Conservation (phyloP, 2,797 vertebrate genomes). For the Coluber constrictor region DNA sequence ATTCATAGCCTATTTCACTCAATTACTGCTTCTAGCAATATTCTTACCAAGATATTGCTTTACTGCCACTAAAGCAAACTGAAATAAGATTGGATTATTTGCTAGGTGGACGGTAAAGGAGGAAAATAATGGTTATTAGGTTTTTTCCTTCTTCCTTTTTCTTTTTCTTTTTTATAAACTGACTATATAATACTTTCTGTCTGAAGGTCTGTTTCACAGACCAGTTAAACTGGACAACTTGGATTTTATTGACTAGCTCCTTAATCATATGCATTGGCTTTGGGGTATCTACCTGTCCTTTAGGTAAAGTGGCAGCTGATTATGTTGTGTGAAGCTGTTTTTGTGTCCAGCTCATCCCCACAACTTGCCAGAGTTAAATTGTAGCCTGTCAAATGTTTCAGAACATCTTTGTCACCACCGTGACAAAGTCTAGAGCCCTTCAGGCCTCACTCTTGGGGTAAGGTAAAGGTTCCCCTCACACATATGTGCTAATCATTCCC, state of each 20-base stretch:
- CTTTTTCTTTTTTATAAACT: constrained; percentile 6
- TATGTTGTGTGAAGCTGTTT: background rate
- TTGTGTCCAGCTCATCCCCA: background rate
- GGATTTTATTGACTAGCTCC: background rate
- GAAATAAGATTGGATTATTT: constrained; percentile 57
- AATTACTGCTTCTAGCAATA: constrained; percentile 60
- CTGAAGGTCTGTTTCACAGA: constrained; percentile 33
- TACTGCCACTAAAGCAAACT: constrained; percentile 50
- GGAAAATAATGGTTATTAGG: constrained; percentile 10
- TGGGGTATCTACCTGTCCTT: background rate
- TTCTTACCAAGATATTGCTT: constrained; percentile 58
- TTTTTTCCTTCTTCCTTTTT: background rate
- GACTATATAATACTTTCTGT: constrained; percentile 35
- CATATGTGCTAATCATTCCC: too few relatives aligned
- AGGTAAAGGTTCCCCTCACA: too few relatives aligned
- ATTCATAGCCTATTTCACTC: constrained; percentile 58
- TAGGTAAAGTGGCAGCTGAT: background rate
- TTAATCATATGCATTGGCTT: background rate
- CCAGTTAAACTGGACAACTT: constrained; percentile 7
- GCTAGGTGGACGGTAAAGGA: constrained; percentile 45
- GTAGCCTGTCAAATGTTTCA: background rate
- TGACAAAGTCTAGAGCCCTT: background rate
- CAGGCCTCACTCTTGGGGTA: background rate
- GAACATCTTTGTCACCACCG: background rate
- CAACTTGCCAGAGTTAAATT: background rate